Evolutionary conservation across 2,797 vertebrate genomes (phyloP), one percentile per base, ranked within the genome.

Genomic region (Notoglanidium macrostoma): DNA sequence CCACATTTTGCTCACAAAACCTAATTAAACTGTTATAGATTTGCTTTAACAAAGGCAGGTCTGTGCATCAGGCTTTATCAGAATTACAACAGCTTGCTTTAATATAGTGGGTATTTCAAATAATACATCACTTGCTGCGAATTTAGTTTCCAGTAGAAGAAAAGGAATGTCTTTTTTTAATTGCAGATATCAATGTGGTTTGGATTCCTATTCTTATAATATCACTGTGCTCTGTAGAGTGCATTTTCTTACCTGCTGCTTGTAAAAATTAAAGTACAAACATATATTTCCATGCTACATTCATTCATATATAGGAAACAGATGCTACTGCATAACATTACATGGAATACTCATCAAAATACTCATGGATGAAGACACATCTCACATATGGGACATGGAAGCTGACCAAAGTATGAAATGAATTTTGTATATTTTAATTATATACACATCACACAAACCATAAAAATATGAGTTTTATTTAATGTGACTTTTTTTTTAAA

Each of bases 1-100:
- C 57, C 87, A 85, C 35, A 15, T 82, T 89, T 86, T 81, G 57
- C 76, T 78, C 70, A 84, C 87, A 76, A 73, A 90, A 65, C 59
- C 21, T 80, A 87, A 86, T 85, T 81, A 89, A 84, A 67, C 10
- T 86, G 85, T 81, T 81, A 26, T 67, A 59, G 77, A 44, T 67
- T 72, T 82, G 81, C 86, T 54, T 85, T 83, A 89, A 87, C 61
- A 77, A 70, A 81, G 44, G 40, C 59, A 46, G 73, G n/a, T 85
- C 78, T 72, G 44, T 83, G 59, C 83, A 77, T 14, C 55, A 61
- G 72, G 15, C 44, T 32, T 73, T 78, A 86, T 88, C 63, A 82
- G 80, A 21, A 78, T 84, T 85, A 67, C 63, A 54, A 59, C 49
- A 68, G 79, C 51, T 68, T 70, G 79, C 72, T 21, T 68, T 68